A percentile compares a stretch with the other conserved stretches of the same genome.
Conservation (phyloP, 2,797 vertebrate species). For the Nasua narica region DNA sequence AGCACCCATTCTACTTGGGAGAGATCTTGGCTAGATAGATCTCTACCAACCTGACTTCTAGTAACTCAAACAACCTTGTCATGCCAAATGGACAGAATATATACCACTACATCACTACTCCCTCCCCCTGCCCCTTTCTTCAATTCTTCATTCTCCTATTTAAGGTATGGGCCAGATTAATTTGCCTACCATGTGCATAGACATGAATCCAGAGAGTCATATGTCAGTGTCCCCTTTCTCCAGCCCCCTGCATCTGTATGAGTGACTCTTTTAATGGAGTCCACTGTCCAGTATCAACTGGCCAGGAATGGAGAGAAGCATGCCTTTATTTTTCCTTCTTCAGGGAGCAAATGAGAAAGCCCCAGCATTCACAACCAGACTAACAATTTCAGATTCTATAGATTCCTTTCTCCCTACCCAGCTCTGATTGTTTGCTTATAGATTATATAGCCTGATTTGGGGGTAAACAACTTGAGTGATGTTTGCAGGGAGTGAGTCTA, state of each 20-base stretch:
- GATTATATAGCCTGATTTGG: neutral
- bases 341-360: neutral
- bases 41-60: neutral
- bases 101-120: rapidly evolving
- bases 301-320: neutral
- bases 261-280: neutral
- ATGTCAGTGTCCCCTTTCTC: neutral
- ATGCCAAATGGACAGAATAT: neutral
- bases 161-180: neutral
- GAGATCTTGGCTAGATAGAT: neutral
- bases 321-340: neutral
- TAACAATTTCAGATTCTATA: neutral
- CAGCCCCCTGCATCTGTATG: neutral
- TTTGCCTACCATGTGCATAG: neutral
- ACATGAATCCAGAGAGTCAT: neutral
- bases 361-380: neutral
- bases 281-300: neutral
- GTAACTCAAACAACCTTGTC: no score
- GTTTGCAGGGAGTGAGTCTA: neutral
- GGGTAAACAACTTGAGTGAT: neutral
- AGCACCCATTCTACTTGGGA: neutral
- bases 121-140: neutral
- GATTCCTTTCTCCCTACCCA: neutral
- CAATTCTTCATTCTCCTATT: neutral
- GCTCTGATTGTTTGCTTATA: neutral